A percentile compares a stretch with the other conserved stretches of the same genome.
Conservation (phyloP, 2,797 vertebrate genomes). For the Cyclura pinguis region DNA sequence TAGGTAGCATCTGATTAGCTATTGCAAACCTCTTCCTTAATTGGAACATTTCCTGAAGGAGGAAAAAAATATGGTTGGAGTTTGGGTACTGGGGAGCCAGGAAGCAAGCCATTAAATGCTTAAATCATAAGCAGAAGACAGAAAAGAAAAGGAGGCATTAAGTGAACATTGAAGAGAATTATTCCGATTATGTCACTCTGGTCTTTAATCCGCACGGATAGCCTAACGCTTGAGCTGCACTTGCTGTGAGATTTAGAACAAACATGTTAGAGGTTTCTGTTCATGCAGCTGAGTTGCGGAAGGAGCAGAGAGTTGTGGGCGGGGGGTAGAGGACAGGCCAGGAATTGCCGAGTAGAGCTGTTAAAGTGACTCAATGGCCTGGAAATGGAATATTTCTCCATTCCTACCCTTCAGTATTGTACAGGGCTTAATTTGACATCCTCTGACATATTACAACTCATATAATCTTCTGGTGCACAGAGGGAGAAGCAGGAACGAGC, state of each 20-base stretch:
- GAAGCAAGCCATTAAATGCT: constrained; percentile 69
- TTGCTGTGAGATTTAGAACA: constrained; percentile 56
- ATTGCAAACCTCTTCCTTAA: constrained; percentile 68
- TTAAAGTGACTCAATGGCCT: constrained; percentile 75
- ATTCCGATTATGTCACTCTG: constrained; percentile 68
- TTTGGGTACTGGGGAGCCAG: constrained; percentile 66
- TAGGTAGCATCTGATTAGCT: constrained; percentile 67
- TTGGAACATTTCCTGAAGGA: constrained; percentile 72
- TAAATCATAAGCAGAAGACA: constrained; percentile 38
- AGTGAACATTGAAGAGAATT: constrained; percentile 72
- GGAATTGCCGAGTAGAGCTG: constrained; percentile 64
- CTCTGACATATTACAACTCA: constrained; percentile 70
- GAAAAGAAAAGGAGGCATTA: constrained; percentile 37
- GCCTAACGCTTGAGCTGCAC: constrained; percentile 46
- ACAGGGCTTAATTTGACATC: constrained; percentile 70
- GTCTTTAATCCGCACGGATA: constrained; percentile 61
- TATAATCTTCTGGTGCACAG: constrained; percentile 68
- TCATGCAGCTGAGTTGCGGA: constrained; percentile 53
- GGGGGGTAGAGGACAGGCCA: constrained; percentile 16
- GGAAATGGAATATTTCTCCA: constrained; percentile 67
- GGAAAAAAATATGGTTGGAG: constrained; percentile 59
- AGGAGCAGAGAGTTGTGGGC: constrained; percentile 59
- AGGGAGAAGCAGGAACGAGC: constrained; percentile 58
- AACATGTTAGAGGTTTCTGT: constrained; percentile 51
- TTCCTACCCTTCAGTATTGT: constrained; percentile 66